Base-by-base conservation (phyloP, 1,140 invertebrate genomes). In the Nomia melanderi region DNA sequence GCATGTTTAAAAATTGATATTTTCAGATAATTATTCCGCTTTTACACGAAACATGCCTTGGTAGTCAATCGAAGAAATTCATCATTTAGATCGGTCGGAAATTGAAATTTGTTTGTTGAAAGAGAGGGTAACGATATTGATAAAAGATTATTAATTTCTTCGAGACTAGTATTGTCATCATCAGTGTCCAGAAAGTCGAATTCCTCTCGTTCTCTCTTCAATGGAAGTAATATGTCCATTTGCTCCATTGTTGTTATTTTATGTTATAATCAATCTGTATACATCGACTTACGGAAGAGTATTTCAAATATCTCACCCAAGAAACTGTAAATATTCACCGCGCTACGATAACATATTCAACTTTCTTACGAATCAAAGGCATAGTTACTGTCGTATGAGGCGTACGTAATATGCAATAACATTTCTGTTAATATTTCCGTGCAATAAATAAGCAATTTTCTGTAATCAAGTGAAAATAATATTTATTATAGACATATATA, bases 51-150 rank as follows among this genome's bases (percentile, higher is more conserved):
- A 81, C 76, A 5, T 84, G 74, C 88, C 88, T 82, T 87, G 31
- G 86, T 78, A 20, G 87, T 88, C 20, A 89, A 75, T 27, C 74
- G 82, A 66, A 89, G 72, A 63, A 87, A 89, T 39, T 89, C 86
- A 33, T 86, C 72, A n/a, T 71, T 83, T 4, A 62, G 64, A 71
- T 84, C 77, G 5, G 29, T 33, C 4, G 44, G 25, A 31, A 78
- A 47, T 1, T 83, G 53, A 62, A 70, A 79, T 70, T 83, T 75
- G 1, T 79, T 86, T 7, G 66, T 72, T 1, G 84, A 78, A 62
- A 88, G 73, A 1, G 77, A 79, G 27, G 88, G 87, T 53, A 86
- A 54, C 0, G 79, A 25, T 78, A 89, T 78, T 14, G 77, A 82
- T 17, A 82, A 76, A 9, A 78, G 60, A 47, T 67, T 73, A 29